phyloP scores from a whole-genome alignment of 2,797 vertebrate species.

The Odontamblyopus rebecca region DNA sequence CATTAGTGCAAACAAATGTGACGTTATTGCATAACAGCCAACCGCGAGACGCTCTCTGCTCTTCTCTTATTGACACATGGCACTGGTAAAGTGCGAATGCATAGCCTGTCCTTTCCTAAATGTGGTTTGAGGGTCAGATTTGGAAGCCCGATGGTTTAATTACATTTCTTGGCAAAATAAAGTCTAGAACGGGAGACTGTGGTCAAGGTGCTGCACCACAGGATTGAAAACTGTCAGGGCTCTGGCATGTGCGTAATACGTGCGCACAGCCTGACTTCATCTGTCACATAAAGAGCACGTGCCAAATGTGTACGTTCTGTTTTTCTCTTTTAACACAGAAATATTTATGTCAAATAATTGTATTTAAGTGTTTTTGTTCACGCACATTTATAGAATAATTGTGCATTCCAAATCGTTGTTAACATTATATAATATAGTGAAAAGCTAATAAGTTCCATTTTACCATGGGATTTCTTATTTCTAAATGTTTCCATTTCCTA shows the following conservation, averaged over 20 bases:
- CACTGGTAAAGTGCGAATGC: slow-evolving; percentile 84
- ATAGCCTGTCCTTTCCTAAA: slow-evolving; percentile 61
- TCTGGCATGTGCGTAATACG: slow-evolving; percentile 51
- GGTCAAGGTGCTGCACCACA: background rate
- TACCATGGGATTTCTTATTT: background rate
- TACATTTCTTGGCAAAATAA: slow-evolving; percentile 17
- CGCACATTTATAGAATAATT: background rate
- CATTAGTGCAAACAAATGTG: slow-evolving; percentile 80
- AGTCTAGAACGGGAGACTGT: background rate
- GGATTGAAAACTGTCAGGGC: slow-evolving; percentile 42
- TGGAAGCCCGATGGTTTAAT: slow-evolving; percentile 45
- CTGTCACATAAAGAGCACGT: slow-evolving; percentile 40
- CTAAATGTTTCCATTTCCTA: background rate
- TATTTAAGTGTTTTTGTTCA: background rate
- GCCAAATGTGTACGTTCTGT: background rate
- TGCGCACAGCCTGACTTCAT: slow-evolving; percentile 58
- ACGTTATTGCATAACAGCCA: slow-evolving; percentile 81
- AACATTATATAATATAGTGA: no score
- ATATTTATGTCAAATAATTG: background rate
- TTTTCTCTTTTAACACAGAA: background rate
- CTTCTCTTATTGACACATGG: slow-evolving; percentile 70
- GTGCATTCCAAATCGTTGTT: background rate
- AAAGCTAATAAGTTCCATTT: no score
- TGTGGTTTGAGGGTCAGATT: slow-evolving; percentile 33
- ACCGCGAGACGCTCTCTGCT: slow-evolving; percentile 48